Evolutionary conservation across 2,888 invertebrate genomes (phyloP).

Genomic region (Zaprionus bogoriensis): DNA sequence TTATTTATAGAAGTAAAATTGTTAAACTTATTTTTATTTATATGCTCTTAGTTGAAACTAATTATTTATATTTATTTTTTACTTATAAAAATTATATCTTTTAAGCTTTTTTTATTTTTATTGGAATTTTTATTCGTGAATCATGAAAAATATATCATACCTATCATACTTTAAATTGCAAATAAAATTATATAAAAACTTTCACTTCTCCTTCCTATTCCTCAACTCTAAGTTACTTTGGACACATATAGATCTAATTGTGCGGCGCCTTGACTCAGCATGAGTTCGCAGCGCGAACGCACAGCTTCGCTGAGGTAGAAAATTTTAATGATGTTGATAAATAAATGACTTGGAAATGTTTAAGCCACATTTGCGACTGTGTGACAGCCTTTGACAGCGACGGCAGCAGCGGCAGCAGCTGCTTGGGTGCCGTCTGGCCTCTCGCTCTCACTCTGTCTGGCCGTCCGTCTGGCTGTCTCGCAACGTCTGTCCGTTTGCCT

Average conservation of each 20-base stretch:
- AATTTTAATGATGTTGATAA: constrained; percentile 74
- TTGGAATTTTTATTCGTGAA: too few species aligned
- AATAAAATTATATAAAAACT: too few species aligned
- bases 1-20: too few species aligned
- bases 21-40: too few species aligned
- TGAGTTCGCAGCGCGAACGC: neutral
- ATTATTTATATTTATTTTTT: too few species aligned
- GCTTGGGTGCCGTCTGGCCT: constrained; percentile 14
- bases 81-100: too few species aligned
- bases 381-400: constrained; percentile 49
- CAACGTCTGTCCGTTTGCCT: constrained; percentile 12
- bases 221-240: too few species aligned
- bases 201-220: neutral
- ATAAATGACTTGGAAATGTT: constrained; percentile 77
- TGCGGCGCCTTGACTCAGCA: neutral
- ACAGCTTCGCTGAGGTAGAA: constrained; percentile 41
- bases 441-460: neutral
- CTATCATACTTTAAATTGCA: too few species aligned
- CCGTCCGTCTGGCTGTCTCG: neutral
- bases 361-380: constrained; percentile 63
- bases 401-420: constrained; percentile 47
- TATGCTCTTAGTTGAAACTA: too few species aligned
- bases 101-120: too few species aligned
- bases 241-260: neutral
- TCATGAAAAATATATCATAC: too few species aligned